These are phyloP conservation scores for Pachliopta kotzebuea DNA, from an alignment of 2,888 invertebrate genomes.

Conservation along the genomic window DNA sequence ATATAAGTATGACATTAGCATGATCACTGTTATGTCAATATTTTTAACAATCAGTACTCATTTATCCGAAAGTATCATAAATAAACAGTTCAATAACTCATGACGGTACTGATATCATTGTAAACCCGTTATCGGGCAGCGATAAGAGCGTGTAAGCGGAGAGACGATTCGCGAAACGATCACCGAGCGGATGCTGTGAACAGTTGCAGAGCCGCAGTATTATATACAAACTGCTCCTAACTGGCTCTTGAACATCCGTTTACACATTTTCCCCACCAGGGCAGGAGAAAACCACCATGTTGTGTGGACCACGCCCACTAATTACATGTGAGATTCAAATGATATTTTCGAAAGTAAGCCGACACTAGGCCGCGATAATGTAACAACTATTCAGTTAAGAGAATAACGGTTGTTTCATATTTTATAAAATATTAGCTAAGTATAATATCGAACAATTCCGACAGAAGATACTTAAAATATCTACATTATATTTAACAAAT, in stretches of 20 bases:
- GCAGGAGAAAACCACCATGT: constrained; percentile 25
- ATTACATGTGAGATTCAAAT: constrained; percentile 25
- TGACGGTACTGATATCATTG: constrained; percentile 23
- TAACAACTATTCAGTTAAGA: neutral
- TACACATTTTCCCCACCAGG: constrained; percentile 16
- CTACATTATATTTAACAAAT: too few species aligned
- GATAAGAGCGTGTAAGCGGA: constrained; percentile 13
- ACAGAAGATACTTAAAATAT: too few species aligned
- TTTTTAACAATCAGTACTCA: constrained; percentile 4
- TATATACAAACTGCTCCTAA: constrained; percentile 11
- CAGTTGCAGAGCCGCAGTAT: constrained; percentile 5
- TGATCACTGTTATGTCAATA: constrained; percentile 5
- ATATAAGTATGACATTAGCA: neutral
- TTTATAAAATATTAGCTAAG: too few species aligned
- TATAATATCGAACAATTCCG: too few species aligned
- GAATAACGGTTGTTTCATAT: neutral
- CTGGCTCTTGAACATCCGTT: constrained; percentile 4
- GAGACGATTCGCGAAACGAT: constrained; percentile 6
- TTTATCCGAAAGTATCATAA: constrained; percentile 14
- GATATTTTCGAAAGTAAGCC: constrained; percentile 25
- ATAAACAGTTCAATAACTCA: constrained; percentile 25
- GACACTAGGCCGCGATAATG: constrained; percentile 5
- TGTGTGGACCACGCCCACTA: constrained; percentile 23
- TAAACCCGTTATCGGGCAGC: constrained; percentile 17
- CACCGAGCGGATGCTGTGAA: constrained; percentile 1